Conservation (phyloP, 2,113 vertebrate genomes). For the Alaudala cheleensis region DNA sequence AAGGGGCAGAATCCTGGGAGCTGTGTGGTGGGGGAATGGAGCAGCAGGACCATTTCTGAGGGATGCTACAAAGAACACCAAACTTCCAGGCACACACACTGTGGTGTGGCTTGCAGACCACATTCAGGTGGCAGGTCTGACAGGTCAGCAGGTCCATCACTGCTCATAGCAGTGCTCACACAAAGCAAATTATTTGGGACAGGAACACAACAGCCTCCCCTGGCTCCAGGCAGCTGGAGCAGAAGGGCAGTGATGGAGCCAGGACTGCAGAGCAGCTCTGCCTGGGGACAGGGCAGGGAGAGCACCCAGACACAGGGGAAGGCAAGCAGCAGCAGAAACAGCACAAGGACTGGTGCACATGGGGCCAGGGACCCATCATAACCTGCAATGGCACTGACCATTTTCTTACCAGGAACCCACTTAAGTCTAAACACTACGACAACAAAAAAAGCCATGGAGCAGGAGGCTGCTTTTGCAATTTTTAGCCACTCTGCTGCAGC, state of each 20-base stretch:
- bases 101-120: background rate
- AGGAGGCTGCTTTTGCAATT: background rate
- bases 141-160: background rate
- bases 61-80: background rate
- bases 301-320: background rate
- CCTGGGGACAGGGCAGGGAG: background rate
- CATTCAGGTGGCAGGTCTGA: background rate
- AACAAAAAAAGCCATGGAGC: background rate
- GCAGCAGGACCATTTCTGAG: background rate
- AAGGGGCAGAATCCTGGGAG: background rate
- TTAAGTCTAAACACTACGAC: background rate
- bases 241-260: background rate
- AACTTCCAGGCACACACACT: background rate
- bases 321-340: too few species aligned
- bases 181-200: background rate
- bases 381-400: background rate
- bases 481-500: background rate
- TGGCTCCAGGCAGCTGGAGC: background rate
- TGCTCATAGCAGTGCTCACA: background rate
- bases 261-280: background rate
- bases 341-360: accelerated
- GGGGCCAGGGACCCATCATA: background rate
- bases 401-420: background rate
- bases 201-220: background rate
- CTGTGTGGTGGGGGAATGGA: background rate